Evolutionary conservation across 1,140 invertebrate genomes (phyloP).

Genomic region (Papilio glaucus): DNA sequence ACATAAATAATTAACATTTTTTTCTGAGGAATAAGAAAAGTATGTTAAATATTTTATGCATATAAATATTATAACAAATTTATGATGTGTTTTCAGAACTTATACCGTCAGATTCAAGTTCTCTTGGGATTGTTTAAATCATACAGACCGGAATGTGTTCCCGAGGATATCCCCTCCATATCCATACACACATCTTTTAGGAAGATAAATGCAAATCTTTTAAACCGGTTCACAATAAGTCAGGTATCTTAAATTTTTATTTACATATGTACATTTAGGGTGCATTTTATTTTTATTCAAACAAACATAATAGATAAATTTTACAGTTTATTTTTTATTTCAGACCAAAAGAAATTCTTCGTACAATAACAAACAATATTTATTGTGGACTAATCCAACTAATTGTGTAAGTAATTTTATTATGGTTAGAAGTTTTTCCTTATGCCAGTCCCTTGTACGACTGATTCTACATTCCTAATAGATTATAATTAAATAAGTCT

Average conservation of each 20-base stretch:
- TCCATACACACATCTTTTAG: conserved; percentile 72
- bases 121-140: conserved; percentile 79
- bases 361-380: conserved; percentile 49
- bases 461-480: conserved; percentile 37
- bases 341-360: conserved; percentile 59
- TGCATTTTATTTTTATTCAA: no score
- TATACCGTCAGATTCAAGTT: conserved; percentile 67
- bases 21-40: no score
- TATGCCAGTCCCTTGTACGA: conserved; percentile 28
- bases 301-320: conserved; percentile 37
- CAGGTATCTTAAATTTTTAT: conserved; percentile 64
- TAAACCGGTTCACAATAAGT: conserved; percentile 62
- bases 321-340: conserved; percentile 54
- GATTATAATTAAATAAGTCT: conserved; percentile 34
- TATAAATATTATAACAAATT: no score
- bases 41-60: no score
- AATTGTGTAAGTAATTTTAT: conserved; percentile 67
- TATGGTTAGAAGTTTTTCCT: neutral
- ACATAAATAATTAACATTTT: no score
- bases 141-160: conserved; percentile 78
- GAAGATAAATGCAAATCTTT: conserved; percentile 64
- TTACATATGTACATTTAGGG: no score
- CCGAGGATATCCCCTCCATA: conserved; percentile 73
- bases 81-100: conserved; percentile 58
- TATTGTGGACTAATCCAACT: conserved; percentile 65